Conservation (phyloP, 2,113 vertebrate species). For the Pyxicephalus adspersus region DNA sequence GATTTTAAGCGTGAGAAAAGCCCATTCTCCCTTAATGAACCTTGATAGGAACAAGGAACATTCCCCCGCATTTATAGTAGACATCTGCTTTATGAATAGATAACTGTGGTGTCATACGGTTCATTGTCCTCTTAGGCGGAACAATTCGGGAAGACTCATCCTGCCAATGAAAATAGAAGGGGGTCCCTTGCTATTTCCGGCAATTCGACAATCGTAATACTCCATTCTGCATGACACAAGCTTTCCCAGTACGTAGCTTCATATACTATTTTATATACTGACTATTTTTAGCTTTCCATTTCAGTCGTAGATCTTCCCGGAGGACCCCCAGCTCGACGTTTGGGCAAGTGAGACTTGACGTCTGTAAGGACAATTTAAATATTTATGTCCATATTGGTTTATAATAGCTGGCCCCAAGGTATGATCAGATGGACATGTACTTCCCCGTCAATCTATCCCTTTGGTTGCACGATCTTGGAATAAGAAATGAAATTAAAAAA, state of each 20-base stretch:
- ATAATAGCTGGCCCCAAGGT: constrained; percentile 45
- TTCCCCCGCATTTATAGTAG: constrained; percentile 6
- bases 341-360: background rate
- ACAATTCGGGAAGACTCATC: background rate
- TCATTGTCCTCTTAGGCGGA: constrained; percentile 16
- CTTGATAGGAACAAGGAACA: background rate
- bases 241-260: background rate
- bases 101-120: constrained; percentile 32
- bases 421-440: constrained; percentile 12
- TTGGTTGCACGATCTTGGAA: background rate
- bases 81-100: constrained; percentile 21
- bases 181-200: background rate
- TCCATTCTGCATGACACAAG: background rate
- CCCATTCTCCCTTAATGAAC: constrained; percentile 8
- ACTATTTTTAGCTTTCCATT: constrained; percentile 44
- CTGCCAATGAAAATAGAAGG: background rate
- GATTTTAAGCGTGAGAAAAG: background rate
- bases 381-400: constrained; percentile 32
- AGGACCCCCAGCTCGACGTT: background rate
- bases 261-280: background rate
- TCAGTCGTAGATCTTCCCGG: background rate
- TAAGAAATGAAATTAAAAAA: background rate
- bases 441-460: background rate
- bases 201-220: background rate
- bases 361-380: constrained; percentile 42